A percentile compares a stretch with the other conserved stretches of the same genome.
Conservation (phyloP, 2,888 invertebrate genomes). For the Tricholauxania praeusta region DNA sequence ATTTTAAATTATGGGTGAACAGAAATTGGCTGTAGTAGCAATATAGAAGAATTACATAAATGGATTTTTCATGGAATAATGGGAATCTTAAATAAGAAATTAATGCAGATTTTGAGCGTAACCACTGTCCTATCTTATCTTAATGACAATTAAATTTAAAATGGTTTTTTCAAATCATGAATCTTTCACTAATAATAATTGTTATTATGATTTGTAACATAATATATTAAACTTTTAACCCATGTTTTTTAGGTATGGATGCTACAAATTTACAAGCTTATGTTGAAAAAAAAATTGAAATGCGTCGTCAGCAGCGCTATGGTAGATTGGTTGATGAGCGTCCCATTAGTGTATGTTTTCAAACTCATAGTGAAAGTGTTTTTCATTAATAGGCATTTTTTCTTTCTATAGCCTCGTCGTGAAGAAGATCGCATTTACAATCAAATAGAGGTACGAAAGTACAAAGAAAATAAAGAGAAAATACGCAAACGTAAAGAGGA, state of each 20-base stretch:
- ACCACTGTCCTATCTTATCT: neutral
- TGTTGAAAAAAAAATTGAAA: conserved; percentile 68
- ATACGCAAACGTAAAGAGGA: conserved; percentile 71
- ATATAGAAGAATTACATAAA: too few species aligned
- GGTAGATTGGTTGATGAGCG: conserved; percentile 72
- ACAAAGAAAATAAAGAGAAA: conserved; percentile 85
- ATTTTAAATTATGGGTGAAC: too few species aligned
- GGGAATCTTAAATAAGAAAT: too few species aligned
- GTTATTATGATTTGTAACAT: neutral
- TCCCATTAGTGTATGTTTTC: conserved; percentile 71
- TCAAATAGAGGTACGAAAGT: conserved; percentile 78
- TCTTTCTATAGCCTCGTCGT: conserved; percentile 76
- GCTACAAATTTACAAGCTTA: conserved; percentile 56
- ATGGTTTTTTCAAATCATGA: neutral
- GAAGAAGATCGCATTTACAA: conserved; percentile 82
- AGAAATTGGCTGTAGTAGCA: too few species aligned
- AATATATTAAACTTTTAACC: neutral
- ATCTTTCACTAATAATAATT: too few species aligned
- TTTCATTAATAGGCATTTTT: conserved; percentile 7
- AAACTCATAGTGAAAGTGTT: neutral
- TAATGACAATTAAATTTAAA: neutral
- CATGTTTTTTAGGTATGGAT: conserved; percentile 49
- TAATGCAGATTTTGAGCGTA: neutral
- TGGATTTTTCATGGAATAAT: too few species aligned
- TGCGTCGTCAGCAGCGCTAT: conserved; percentile 71